Percentiles rank a stretch among this genome's conserved stretches.
phyloP scores from a whole-genome alignment of 2,888 invertebrate genomes.

The Germaria angustata region DNA sequence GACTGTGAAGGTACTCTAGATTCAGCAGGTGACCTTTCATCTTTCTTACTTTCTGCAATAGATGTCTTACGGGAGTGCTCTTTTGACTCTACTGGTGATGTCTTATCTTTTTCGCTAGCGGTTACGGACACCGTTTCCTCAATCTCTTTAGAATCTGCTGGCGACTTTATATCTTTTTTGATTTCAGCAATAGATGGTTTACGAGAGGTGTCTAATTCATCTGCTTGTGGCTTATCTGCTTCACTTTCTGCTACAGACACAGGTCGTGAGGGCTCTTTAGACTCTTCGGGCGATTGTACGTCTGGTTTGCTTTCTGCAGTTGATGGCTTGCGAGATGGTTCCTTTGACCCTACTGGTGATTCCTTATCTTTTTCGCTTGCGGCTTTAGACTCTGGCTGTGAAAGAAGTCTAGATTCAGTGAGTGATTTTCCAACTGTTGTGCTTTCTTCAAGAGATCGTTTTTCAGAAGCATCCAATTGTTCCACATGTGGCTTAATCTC shows the following conservation, averaged over 20 bases:
- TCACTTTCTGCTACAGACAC: too few species aligned
- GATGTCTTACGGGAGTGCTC: conserved; percentile 53
- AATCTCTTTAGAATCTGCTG: conserved; percentile 15
- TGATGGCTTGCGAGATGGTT: conserved; percentile 57
- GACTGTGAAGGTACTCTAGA: conserved; percentile 35
- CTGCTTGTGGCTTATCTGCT: conserved; percentile 35
- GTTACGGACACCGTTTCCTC: conserved; percentile 30
- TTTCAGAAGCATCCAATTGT: conserved; percentile 24
- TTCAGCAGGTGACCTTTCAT: conserved; percentile 52
- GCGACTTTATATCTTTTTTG: background rate
- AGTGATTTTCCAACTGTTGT: conserved; percentile 45
- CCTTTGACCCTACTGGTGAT: conserved; percentile 26
- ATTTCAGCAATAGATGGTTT: too few species aligned
- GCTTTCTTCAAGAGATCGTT: conserved; percentile 43
- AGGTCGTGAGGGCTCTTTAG: conserved; percentile 55
- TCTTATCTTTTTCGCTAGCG: conserved; percentile 61
- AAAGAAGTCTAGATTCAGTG: conserved; percentile 65
- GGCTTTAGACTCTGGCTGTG: conserved; percentile 62
- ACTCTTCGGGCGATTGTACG: conserved; percentile 58
- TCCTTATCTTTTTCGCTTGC: conserved; percentile 65
- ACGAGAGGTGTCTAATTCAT: conserved; percentile 45
- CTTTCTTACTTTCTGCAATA: conserved; percentile 62
- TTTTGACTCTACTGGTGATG: background rate
- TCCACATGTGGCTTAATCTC: conserved; percentile 5
- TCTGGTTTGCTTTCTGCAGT: conserved; percentile 45